These are phyloP conservation scores for Parnassius smintheus DNA, from an alignment of 2,888 invertebrate genomes.

Conservation along the genomic window DNA sequence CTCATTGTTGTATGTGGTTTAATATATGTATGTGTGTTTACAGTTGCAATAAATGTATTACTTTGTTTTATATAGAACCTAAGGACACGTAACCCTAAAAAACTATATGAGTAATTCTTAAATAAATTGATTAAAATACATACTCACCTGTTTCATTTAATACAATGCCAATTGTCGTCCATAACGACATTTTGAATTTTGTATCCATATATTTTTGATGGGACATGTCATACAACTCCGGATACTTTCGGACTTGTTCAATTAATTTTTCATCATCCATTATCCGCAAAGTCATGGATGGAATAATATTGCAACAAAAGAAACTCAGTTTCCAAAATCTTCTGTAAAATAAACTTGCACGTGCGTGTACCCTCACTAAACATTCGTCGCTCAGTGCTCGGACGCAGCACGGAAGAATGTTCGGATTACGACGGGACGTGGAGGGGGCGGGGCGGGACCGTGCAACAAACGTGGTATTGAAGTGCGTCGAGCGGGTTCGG, in stretches of 20 bases:
- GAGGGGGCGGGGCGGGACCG: background rate
- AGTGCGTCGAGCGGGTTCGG: background rate
- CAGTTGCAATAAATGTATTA: no score
- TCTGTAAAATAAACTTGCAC: background rate
- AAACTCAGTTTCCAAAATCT: background rate
- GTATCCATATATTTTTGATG: background rate
- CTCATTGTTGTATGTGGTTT: no score
- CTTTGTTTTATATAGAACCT: background rate
- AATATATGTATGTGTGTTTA: no score
- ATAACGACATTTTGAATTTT: background rate
- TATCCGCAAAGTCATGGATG: background rate
- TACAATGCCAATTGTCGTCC: background rate
- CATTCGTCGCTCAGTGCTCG: background rate
- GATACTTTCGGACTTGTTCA: no score
- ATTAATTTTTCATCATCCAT: background rate
- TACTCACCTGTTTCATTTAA: background rate
- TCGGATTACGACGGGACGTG: background rate
- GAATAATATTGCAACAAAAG: background rate
- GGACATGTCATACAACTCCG: background rate
- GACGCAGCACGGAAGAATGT: background rate
- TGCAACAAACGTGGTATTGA: slow-evolving; percentile 1
- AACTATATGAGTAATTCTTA: background rate
- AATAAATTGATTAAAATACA: background rate
- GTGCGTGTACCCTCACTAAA: background rate
- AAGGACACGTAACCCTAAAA: background rate